A percentile compares a stretch with the other conserved stretches of the same genome.
Conservation (phyloP, 2,888 invertebrate species). For the Dinocampus coccinellae region DNA sequence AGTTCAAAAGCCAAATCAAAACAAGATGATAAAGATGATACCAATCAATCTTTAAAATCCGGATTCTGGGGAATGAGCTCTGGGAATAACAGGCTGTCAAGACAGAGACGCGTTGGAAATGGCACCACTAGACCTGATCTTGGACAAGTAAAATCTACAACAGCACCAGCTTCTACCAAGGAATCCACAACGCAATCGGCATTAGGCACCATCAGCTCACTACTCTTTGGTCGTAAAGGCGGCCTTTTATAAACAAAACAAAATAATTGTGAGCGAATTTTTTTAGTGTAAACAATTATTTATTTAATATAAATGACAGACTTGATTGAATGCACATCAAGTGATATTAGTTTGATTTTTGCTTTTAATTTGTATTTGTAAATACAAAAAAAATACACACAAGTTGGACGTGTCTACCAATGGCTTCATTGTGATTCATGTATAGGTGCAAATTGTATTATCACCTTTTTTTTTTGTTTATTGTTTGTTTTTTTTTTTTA, state of each 20-base stretch:
- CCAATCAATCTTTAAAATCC: slow-evolving; percentile 71
- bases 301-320: not conserved
- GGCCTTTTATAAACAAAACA: slow-evolving; percentile 77
- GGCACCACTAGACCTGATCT: slow-evolving; percentile 75
- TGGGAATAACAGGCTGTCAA: slow-evolving; percentile 62
- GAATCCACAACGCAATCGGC: slow-evolving; percentile 70
- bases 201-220: slow-evolving; percentile 82
- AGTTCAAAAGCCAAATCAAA: slow-evolving; percentile 34
- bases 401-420: not conserved
- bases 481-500: not conserved
- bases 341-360: not conserved
- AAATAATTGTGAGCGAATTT: too few relatives aligned
- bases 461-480: not conserved
- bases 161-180: slow-evolving; percentile 54
- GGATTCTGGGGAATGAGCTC: slow-evolving; percentile 73
- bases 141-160: slow-evolving; percentile 70
- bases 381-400: not conserved
- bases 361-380: not conserved
- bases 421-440: not conserved
- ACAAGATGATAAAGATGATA: slow-evolving; percentile 58
- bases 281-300: not conserved
- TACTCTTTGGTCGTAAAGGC: slow-evolving; percentile 88
- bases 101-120: slow-evolving; percentile 70
- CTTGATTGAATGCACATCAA: not conserved
- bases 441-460: not conserved